Evolutionary conservation across 2,113 vertebrate species (phyloP), one percentile per base, ranked within the genome.

Genomic region (Leucoraja erinaceus): DNA sequence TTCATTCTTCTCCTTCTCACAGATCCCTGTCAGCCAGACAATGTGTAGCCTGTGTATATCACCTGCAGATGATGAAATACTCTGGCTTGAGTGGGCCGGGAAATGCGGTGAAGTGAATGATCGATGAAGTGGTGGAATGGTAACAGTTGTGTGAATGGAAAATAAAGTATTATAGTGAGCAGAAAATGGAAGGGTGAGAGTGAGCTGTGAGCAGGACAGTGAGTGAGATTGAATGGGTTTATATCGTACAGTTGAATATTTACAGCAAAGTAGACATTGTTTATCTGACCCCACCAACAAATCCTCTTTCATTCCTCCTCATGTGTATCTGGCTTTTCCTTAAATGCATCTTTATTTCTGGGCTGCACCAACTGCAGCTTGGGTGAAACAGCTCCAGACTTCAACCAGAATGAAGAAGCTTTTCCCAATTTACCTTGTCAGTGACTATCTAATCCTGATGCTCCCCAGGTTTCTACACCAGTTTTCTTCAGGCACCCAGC

Each of bases 1-100:
- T 94, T 99, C 99, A 0, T 99, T 99, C 97, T 99, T 99, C 96
- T 99, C 99, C 0, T 99, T 99, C 16, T 99, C 97, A 94, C 99
- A 99, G 96, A 99, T 99, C 0, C 99, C 99, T 0, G 99, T 99
- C 63, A 99, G 96, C 99, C 99, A 99, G 93, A 99, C 98, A 0
- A 98, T 99, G 96, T 99, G 98, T 94, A 99, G 96, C 94, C 98
- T 99, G 95, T 99, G 98, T 0, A 98, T 99, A 93, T 99, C 98
- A 8, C 98, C 99, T 99, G 95, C 11, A 31, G 38, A 93, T 0
- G 1, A 12, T 0, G 25, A 54, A 3, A 31, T 8, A 22, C 16
- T 47, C 4, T 10, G 33, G 0, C 47, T 11, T 81, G 9, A 47
- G 33, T n/a, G 31, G 78, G 31, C 5, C 9, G 33, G 9, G 78